These are phyloP conservation scores for Melozone crissalis DNA, from an alignment of 2,113 vertebrate genomes.

Conservation along the genomic window DNA sequence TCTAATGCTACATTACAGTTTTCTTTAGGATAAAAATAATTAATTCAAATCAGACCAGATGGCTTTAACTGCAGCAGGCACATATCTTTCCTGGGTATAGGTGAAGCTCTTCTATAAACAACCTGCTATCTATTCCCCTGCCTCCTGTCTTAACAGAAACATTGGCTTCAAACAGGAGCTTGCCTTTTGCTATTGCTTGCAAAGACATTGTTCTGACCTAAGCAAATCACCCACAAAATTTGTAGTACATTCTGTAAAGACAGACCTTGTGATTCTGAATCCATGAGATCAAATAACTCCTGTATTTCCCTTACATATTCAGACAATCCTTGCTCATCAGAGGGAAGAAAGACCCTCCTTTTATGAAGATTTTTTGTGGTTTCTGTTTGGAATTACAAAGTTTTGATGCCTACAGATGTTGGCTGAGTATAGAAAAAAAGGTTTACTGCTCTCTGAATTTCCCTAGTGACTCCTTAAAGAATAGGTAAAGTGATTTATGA, in stretches of 20 bases:
- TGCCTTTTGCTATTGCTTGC: not conserved
- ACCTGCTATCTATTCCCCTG: not conserved
- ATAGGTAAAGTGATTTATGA: not conserved
- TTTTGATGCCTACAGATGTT: not conserved
- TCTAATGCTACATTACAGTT: rapidly evolving
- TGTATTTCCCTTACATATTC: not conserved
- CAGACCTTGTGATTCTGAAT: not conserved
- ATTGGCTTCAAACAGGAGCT: not conserved
- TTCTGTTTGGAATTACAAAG: not conserved
- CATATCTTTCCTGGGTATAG: rapidly evolving
- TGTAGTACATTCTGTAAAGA: not conserved
- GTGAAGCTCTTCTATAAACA: not conserved
- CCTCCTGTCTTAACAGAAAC: not conserved
- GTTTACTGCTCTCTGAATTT: not conserved
- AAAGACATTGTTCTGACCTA: not conserved
- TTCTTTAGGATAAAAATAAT: not conserved
- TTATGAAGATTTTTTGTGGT: not conserved
- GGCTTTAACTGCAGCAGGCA: not conserved
- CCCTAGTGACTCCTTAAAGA: not conserved
- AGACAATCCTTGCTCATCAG: not conserved
- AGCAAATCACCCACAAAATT: not conserved
- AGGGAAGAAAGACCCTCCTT: not conserved
- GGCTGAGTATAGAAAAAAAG: not conserved
- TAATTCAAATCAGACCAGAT: not conserved
- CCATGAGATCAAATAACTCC: not conserved